A percentile compares a stretch with the other conserved stretches of the same genome.
Conservation (phyloP, 2,888 invertebrate species). For the Erpobdella octoculata region DNA sequence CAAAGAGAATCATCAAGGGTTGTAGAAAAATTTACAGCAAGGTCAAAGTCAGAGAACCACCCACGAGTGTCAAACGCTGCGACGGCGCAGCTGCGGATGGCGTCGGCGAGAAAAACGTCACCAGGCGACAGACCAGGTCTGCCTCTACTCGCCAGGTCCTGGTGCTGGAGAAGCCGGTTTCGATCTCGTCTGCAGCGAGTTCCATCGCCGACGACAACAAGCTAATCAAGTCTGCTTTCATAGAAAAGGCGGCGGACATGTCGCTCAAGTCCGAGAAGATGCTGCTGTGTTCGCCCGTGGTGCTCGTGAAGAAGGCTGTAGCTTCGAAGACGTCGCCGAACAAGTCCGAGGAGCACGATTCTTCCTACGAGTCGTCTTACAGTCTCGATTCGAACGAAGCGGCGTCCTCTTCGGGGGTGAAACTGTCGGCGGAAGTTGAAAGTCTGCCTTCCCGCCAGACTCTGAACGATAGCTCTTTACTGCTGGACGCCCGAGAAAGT, state of each 20-base stretch:
- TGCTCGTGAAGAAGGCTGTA: background rate
- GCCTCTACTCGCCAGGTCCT: background rate
- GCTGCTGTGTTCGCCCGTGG: background rate
- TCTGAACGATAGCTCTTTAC: background rate
- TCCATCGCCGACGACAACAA: background rate
- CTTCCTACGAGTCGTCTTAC: constrained; percentile 7
- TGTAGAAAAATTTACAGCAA: no score
- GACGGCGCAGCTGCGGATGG: background rate
- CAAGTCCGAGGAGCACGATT: background rate
- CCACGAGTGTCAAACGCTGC: no score
- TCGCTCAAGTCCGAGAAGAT: background rate
- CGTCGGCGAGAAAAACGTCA: background rate
- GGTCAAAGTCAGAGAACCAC: no score
- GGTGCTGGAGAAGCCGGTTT: background rate
- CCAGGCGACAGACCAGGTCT: background rate
- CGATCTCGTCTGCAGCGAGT: background rate
- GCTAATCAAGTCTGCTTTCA: background rate
- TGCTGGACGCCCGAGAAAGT: background rate
- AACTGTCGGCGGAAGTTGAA: background rate
- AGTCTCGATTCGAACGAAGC: constrained; percentile 3
- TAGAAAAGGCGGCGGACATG: background rate
- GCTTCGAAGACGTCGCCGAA: background rate
- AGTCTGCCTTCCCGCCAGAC: background rate
- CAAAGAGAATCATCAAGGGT: no score
- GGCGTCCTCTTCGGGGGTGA: background rate